Conservation (phyloP, 2,113 vertebrate genomes). For the Poeciliopsis prolifica region DNA sequence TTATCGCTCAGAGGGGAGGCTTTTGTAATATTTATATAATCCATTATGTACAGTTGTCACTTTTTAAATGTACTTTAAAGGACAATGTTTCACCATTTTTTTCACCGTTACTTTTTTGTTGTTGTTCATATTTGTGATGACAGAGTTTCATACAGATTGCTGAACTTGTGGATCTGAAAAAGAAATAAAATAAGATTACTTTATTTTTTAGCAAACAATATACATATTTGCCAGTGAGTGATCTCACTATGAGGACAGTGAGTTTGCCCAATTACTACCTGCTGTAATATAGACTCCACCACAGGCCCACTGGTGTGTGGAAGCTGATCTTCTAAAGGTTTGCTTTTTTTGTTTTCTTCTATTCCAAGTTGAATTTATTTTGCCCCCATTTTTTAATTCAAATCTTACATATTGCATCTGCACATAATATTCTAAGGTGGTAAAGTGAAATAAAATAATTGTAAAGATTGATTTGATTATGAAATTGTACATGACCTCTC, state of each 20-base stretch:
- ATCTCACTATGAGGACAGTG: background rate
- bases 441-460: too few species aligned
- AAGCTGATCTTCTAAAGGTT: background rate
- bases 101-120: background rate
- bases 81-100: background rate
- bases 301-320: background rate
- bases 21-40: slow-evolving; percentile 33
- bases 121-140: background rate
- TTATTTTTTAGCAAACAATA: background rate
- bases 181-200: background rate
- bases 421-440: too few species aligned
- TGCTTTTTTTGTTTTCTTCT: too few species aligned
- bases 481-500: too few species aligned
- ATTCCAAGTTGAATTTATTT: too few species aligned
- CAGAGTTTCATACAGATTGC: background rate
- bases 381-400: too few species aligned
- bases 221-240: background rate
- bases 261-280: background rate
- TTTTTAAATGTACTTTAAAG: slow-evolving; percentile 1
- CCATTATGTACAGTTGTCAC: background rate
- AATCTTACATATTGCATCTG: too few species aligned
- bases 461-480: too few species aligned
- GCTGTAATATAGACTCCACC: background rate
- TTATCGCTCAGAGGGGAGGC: slow-evolving; percentile 38
- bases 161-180: background rate